A percentile compares a stretch with the other conserved stretches of the same genome.
phyloP scores from a whole-genome alignment of 2,113 vertebrate genomes.

The Myiagra hebetior region DNA sequence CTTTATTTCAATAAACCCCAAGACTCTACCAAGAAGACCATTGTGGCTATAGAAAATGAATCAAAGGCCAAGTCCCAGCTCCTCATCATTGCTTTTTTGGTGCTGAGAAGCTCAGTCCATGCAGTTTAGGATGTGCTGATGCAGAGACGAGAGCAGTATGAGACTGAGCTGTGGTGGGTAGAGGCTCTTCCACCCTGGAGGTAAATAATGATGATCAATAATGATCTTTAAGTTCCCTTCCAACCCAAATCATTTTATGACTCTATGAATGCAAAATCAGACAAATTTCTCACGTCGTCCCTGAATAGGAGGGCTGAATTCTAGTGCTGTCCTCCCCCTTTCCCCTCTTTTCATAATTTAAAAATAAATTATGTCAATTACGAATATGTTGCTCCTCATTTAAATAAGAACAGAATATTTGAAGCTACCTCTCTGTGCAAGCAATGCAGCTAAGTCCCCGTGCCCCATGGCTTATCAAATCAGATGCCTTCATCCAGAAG shows the following conservation, averaged over 20 bases:
- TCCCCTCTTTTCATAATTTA: neutral
- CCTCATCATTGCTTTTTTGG: neutral
- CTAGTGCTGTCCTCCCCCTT: neutral
- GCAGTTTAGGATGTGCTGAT: neutral
- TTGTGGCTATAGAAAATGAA: neutral
- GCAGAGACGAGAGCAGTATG: neutral
- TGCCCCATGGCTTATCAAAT: neutral
- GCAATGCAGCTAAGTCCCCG: neutral
- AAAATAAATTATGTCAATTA: neutral
- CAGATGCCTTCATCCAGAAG: neutral
- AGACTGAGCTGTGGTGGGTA: neutral
- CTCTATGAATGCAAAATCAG: neutral
- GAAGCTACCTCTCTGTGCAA: neutral
- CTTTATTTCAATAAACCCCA: neutral
- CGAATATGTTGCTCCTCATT: neutral
- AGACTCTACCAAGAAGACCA: neutral
- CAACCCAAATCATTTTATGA: neutral
- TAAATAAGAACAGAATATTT: neutral
- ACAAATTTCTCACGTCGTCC: neutral
- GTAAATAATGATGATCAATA: neutral
- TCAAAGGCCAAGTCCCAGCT: neutral
- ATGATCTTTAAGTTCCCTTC: neutral
- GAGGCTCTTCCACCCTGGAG: neutral
- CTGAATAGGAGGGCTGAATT: neutral
- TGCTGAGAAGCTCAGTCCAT: neutral